Conservation (phyloP, 2,113 vertebrate genomes). For the Dascyllus trimaculatus region DNA sequence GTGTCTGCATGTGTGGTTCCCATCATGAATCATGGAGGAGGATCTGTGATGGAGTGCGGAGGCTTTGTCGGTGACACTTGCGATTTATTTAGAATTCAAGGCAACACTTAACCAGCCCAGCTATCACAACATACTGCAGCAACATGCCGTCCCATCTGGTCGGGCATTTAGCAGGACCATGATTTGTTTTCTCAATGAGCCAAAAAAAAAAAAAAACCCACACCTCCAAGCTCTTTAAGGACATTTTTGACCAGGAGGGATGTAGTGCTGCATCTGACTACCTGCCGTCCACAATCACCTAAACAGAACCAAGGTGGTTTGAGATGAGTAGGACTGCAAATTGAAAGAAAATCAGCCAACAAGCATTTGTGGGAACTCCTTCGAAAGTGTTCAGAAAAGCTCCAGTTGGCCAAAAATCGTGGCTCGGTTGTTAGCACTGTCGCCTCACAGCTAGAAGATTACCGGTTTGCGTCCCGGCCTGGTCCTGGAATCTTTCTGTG, state of each 20-base stretch:
- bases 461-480: no score
- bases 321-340: not conserved
- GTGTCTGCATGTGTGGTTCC: not conserved
- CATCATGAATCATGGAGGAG: not conserved
- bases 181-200: not conserved
- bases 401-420: no score
- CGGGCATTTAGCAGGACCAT: not conserved
- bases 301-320: no score
- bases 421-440: no score
- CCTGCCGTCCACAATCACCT: not conserved
- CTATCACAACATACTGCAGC: not conserved
- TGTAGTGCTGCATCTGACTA: not conserved
- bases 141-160: not conserved
- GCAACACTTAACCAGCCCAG: not conserved
- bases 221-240: not conserved
- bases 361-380: not conserved
- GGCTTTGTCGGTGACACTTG: not conserved
- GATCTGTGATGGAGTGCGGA: not conserved
- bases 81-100: not conserved
- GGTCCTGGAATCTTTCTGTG: no score
- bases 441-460: no score
- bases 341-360: slow-evolving; percentile 6
- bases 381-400: not conserved
- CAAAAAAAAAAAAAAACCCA: no score
- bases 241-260: not conserved